Percentiles rank a stretch among this genome's conserved stretches.
Conservation (phyloP, 2,888 invertebrate genomes). For the Agonopterix heracliana region DNA sequence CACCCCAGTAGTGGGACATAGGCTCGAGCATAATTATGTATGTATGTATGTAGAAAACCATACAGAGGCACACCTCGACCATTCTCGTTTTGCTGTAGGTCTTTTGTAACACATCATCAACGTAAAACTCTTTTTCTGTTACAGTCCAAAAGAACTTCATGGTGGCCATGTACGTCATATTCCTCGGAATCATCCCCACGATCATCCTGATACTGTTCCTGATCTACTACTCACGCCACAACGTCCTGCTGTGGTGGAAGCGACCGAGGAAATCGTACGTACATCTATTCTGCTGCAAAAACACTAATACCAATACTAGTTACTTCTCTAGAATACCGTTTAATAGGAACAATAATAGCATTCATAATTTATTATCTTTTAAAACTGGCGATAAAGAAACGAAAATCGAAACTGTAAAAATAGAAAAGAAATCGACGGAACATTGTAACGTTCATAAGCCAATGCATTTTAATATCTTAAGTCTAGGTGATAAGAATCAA, state of each 20-base stretch:
- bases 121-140: conserved; percentile 7
- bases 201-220: conserved; percentile 81
- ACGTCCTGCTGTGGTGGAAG: conserved; percentile 75
- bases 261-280: conserved; percentile 72
- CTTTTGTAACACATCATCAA: no score
- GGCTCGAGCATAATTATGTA: no score
- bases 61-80: no score
- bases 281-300: conserved; percentile 24
- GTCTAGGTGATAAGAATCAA: conserved; percentile 16
- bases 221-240: conserved; percentile 84
- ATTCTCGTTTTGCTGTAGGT: no score
- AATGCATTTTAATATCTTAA: conserved; percentile 13
- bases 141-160: conserved; percentile 86
- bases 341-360: background rate
- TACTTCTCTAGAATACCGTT: background rate
- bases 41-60: no score
- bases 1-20: no score
- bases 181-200: conserved; percentile 89
- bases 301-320: background rate
- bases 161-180: conserved; percentile 89
- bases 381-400: background rate
- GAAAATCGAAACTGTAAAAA: background rate
- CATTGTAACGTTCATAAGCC: conserved; percentile 9
- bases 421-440: conserved; percentile 7
- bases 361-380: background rate